phyloP scores from a whole-genome alignment of 2,888 invertebrate genomes.

The Tupiocoris notatus region DNA sequence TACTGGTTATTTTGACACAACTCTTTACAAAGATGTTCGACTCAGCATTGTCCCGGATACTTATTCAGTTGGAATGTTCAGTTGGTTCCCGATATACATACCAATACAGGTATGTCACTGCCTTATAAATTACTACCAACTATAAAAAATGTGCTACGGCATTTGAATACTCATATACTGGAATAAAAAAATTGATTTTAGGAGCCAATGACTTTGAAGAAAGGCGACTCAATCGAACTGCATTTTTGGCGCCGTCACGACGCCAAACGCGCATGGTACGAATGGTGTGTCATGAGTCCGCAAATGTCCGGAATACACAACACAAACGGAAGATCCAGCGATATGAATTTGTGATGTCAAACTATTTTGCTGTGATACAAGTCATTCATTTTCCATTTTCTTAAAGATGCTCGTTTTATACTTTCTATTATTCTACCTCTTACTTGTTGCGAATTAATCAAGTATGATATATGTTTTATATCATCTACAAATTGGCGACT shows the following conservation, averaged over 20 bases:
- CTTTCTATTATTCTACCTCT: too few species aligned
- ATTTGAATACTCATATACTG: neutral
- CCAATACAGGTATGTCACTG: slow-evolving; percentile 67
- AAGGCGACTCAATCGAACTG: slow-evolving; percentile 70
- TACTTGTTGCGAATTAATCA: too few species aligned
- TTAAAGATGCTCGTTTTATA: too few species aligned
- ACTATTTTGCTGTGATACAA: too few species aligned
- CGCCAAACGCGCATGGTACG: slow-evolving; percentile 89
- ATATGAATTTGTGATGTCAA: slow-evolving; percentile 56
- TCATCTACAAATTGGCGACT: too few species aligned
- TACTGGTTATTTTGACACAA: slow-evolving; percentile 91
- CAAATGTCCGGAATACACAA: slow-evolving; percentile 64
- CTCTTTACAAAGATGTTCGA: slow-evolving; percentile 77
- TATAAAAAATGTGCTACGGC: too few species aligned
- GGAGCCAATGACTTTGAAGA: slow-evolving; percentile 71
- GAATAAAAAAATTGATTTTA: slow-evolving; percentile 52
- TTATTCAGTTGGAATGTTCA: slow-evolving; percentile 89
- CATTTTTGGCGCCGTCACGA: slow-evolving; percentile 85
- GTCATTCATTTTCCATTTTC: too few species aligned
- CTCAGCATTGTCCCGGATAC: slow-evolving; percentile 88
- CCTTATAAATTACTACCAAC: too few species aligned
- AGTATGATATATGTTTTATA: too few species aligned
- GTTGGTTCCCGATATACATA: slow-evolving; percentile 97
- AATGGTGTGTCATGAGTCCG: slow-evolving; percentile 78
- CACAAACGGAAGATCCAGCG: slow-evolving; percentile 70